Base-by-base conservation (phyloP, 92 coral and sea anemone genomes). In the Epizoanthus rinbou region DNA sequence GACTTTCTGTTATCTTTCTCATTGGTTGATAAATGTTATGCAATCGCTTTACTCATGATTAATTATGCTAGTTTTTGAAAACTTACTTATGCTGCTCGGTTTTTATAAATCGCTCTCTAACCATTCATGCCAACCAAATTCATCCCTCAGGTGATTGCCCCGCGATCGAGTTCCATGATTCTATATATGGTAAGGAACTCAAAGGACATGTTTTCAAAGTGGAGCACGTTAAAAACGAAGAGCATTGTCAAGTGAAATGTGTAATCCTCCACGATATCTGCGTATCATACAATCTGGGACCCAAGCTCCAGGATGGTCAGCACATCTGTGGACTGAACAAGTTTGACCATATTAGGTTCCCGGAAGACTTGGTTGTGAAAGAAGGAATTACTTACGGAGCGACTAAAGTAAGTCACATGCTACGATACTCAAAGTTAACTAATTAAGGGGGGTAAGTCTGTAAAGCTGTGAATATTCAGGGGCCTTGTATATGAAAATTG, bases 191-290 rank as follows among this genome's bases (percentile, higher is more conserved):
- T 35, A 64, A 64, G 33, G 69, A 33, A 6, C 69, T 64, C 1
- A 64, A 35, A 64, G 69, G 69, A 64, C 69, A 64, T 64, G 71
- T 35, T 41, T 65, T 65, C 71, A 35, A 23, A 41, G 31, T 23
- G 71, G 31, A 65, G 64, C 4, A 58, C 21, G 64, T 58, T 17
- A 58, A 19, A 58, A 23, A 14, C 22, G 64, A 58, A 13, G 25
- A 21, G 14, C 31, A 64, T 64, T 64, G 69, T 64, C 69, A 64
- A 64, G 15, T 64, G 15, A 28, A 64, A 64, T 64, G 69, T 33
- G 33, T 4, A 35, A 4, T 64, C 25, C 69, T 21, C 18, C n/a
- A 17, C 18, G 17, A 57, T 14, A 19, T 57, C 18, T 57, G 62
- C n/a, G 62, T 19, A 14, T 57, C 62, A 3, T 57, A 6, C n/a